phyloP scores from a whole-genome alignment of 2,888 invertebrate genomes.

The Lingula anatina region DNA sequence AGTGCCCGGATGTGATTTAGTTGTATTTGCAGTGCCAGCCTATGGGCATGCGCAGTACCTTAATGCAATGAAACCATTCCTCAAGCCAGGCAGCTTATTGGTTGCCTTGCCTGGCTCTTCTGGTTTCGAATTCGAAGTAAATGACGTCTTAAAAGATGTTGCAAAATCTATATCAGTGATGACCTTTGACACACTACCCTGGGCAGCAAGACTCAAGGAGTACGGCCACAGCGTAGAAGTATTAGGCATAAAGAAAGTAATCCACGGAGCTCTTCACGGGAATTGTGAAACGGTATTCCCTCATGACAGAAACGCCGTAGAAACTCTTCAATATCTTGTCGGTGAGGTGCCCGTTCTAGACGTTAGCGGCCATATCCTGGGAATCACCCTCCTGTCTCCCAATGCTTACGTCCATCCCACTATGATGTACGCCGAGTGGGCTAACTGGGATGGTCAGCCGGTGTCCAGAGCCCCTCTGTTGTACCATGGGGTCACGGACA shows the following conservation, averaged over 20 bases:
- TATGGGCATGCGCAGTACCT: slow-evolving; percentile 11
- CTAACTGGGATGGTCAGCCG: slow-evolving; percentile 26
- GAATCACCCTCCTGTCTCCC: slow-evolving; percentile 28
- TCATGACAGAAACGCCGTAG: slow-evolving; percentile 13
- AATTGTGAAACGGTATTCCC: no score
- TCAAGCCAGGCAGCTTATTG: slow-evolving; percentile 8
- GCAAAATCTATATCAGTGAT: no score
- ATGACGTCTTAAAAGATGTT: no score
- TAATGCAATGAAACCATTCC: slow-evolving; percentile 6
- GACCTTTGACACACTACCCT: slow-evolving; percentile 28
- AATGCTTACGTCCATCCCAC: slow-evolving; percentile 33
- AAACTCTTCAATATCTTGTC: slow-evolving; percentile 19
- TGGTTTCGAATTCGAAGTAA: no score
- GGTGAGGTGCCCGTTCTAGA: slow-evolving; percentile 21
- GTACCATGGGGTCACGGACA: slow-evolving; percentile 30
- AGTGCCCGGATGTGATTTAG: slow-evolving; percentile 7
- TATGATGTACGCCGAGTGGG: slow-evolving; percentile 30
- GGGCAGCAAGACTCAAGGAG: slow-evolving; percentile 30
- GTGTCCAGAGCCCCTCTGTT: slow-evolving; percentile 24
- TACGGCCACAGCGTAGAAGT: slow-evolving; percentile 25
- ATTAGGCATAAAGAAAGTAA: slow-evolving; percentile 23
- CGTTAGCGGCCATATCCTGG: slow-evolving; percentile 23
- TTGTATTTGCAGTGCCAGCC: slow-evolving; percentile 11
- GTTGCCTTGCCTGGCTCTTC: no score
- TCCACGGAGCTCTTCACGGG: slow-evolving; percentile 22